Conservation (phyloP, 2,113 vertebrate species). For the Cyanoramphus novaezelandiae region DNA sequence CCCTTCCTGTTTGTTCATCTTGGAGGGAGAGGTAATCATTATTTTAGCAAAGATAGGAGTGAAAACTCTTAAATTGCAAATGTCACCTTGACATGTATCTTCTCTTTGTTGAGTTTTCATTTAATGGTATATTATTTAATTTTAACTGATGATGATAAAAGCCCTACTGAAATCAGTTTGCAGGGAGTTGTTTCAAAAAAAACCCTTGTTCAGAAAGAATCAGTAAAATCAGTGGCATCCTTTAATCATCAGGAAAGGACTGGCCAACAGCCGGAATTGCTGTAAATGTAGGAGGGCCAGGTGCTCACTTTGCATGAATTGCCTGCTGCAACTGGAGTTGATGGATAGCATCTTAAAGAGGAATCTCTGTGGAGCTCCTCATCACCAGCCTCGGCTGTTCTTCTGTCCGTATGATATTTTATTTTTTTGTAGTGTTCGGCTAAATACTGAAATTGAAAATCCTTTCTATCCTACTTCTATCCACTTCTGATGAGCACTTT, state of each 20-base stretch:
- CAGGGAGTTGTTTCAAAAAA: background rate
- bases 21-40: background rate
- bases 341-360: background rate
- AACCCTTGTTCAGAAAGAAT: background rate
- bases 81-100: background rate
- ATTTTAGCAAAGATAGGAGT: conserved; percentile 3
- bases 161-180: background rate
- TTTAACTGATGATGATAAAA: background rate
- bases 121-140: background rate
- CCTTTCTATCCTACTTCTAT: background rate
- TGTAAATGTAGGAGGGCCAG: background rate
- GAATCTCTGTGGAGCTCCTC: background rate
- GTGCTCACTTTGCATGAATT: background rate
- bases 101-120: background rate
- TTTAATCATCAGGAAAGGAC: background rate
- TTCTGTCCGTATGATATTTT: background rate
- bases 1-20: background rate
- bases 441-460: background rate
- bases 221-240: background rate
- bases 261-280: background rate
- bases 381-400: background rate
- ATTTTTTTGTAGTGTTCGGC: background rate
- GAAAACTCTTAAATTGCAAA: background rate
- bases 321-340: background rate
- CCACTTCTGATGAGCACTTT: background rate